Evolutionary conservation across 2,797 vertebrate genomes (phyloP).

Genomic region (Pantherophis vulpinus): DNA sequence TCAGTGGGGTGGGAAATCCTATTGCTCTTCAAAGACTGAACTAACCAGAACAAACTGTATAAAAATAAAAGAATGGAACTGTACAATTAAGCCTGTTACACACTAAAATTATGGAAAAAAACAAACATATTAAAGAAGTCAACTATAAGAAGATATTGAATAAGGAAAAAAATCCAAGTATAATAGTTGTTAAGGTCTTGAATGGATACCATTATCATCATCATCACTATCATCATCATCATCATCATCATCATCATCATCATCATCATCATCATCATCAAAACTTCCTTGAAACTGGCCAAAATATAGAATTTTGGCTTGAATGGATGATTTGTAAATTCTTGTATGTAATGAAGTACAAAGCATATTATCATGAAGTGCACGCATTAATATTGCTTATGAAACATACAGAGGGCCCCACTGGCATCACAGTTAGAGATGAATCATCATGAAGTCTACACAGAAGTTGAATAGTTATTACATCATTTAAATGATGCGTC

Average conservation of each 20-base stretch:
- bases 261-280: too few species aligned
- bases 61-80: not conserved
- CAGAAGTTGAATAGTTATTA: not conserved
- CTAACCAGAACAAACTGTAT: not conserved
- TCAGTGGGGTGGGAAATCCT: not conserved
- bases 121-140: not conserved
- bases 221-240: not conserved
- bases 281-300: not conserved
- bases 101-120: not conserved
- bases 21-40: not conserved
- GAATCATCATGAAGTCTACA: not conserved
- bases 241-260: too few species aligned
- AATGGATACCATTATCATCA: not conserved
- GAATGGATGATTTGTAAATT: not conserved
- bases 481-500: not conserved
- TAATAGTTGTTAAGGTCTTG: not conserved
- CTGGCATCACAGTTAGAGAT: not conserved
- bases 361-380: not conserved
- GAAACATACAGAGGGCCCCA: not conserved
- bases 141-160: not conserved
- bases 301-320: not conserved
- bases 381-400: not conserved
- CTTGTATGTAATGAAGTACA: not conserved
- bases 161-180: not conserved
- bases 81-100: not conserved